phyloP scores from a whole-genome alignment of 1,140 invertebrate genomes.

The Vanessa atalanta region DNA sequence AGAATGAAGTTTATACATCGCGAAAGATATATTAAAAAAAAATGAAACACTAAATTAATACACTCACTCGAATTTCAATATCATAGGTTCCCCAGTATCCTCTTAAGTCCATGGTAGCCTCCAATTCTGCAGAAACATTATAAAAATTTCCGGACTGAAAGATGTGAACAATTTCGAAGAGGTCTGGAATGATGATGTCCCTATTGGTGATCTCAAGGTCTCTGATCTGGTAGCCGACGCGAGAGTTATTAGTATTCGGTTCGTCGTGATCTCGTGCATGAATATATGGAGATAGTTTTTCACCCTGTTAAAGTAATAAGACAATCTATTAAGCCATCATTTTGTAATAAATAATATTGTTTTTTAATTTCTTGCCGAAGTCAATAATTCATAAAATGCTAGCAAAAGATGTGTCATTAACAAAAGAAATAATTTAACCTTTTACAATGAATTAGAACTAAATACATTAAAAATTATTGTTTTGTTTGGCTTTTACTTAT shows the following conservation, averaged over 20 bases:
- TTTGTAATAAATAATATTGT: too few relatives aligned
- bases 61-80: slow-evolving; percentile 72
- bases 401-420: too few relatives aligned
- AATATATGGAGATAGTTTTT: slow-evolving; percentile 55
- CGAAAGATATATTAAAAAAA: too few relatives aligned
- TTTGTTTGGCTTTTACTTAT: too few relatives aligned
- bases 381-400: too few relatives aligned
- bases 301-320: slow-evolving; percentile 48
- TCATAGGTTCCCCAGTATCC: slow-evolving; percentile 80
- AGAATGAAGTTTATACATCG: too few relatives aligned
- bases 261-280: slow-evolving; percentile 78
- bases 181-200: slow-evolving; percentile 56
- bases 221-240: slow-evolving; percentile 73
- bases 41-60: too few relatives aligned
- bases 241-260: slow-evolving; percentile 76
- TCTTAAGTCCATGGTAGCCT: slow-evolving; percentile 64
- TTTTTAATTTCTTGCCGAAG: too few relatives aligned
- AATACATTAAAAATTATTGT: too few relatives aligned
- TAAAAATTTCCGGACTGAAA: slow-evolving; percentile 23
- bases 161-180: slow-evolving; percentile 69
- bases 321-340: too few relatives aligned
- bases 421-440: too few relatives aligned
- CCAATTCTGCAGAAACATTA: slow-evolving; percentile 61
- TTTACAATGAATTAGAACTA: too few relatives aligned
- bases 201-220: slow-evolving; percentile 47